A percentile compares a stretch with the other conserved stretches of the same genome.
These are phyloP conservation scores for Lithophane ornitopus DNA, from an alignment of 2,888 invertebrate species.

Conservation along the genomic window DNA sequence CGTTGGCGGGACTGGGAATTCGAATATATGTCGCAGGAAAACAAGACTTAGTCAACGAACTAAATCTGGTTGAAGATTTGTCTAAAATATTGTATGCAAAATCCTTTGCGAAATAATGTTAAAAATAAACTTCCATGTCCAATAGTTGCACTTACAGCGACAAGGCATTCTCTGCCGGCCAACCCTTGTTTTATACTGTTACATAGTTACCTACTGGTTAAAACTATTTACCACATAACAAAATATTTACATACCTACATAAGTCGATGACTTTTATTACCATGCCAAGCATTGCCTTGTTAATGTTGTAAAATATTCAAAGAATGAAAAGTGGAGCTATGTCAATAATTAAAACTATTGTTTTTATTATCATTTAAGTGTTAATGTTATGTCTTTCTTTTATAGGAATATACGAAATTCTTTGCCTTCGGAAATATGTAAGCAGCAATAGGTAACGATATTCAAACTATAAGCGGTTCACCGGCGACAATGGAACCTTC, in stretches of 20 bases:
- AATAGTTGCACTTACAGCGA: background rate
- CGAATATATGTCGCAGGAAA: background rate
- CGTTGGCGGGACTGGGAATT: background rate
- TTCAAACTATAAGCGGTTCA: constrained; percentile 40
- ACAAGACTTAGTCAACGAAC: background rate
- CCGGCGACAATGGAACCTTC: constrained; percentile 44
- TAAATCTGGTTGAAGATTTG: background rate
- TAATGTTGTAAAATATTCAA: background rate
- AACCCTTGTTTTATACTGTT: background rate
- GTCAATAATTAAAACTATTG: background rate
- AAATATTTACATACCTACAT: background rate
- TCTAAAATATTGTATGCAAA: background rate
- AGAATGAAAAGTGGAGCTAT: background rate
- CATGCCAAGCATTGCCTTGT: background rate
- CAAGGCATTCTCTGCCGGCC: background rate
- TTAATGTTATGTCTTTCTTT: background rate
- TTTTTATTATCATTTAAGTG: too few species aligned
- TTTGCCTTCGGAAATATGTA: background rate
- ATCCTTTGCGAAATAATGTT: background rate
- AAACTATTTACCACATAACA: background rate
- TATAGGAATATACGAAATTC: background rate
- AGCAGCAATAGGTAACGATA: background rate
- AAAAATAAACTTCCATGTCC: background rate
- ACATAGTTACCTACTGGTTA: background rate
- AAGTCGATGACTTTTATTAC: background rate